These are phyloP conservation scores for Chloropsis hardwickii DNA, from an alignment of 2,113 vertebrate genomes.

Conservation along the genomic window DNA sequence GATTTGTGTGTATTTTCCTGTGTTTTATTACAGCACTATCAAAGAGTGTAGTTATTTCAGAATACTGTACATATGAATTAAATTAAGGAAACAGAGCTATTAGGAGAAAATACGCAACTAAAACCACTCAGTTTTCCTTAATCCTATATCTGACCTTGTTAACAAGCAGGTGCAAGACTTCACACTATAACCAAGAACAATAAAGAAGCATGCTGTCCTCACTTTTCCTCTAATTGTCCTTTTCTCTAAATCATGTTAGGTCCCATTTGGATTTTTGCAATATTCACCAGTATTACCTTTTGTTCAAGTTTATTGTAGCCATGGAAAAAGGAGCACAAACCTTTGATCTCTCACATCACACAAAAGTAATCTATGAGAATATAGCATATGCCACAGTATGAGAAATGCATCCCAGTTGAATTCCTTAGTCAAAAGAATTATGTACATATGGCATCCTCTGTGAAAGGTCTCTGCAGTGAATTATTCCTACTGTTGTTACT, in stretches of 20 bases:
- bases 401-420: constrained; percentile 36
- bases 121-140: constrained; percentile 20
- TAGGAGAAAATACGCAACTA: constrained; percentile 40
- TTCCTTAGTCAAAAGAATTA: constrained; percentile 28
- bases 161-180: constrained; percentile 60
- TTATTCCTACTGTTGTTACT: not conserved
- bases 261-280: not conserved
- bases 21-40: constrained; percentile 61
- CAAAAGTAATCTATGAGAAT: constrained; percentile 18
- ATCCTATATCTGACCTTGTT: constrained; percentile 32
- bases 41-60: constrained; percentile 50
- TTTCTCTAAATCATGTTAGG: not conserved
- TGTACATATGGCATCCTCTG: not conserved
- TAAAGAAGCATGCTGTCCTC: not conserved
- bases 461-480: not conserved
- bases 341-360: constrained; percentile 52
- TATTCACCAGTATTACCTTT: not conserved
- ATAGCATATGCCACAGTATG: not conserved
- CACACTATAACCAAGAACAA: constrained; percentile 22
- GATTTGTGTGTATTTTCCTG: constrained; percentile 44
- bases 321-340: not conserved
- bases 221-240: not conserved
- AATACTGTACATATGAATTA: constrained; percentile 61
- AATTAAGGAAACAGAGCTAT: constrained; percentile 60
- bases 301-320: constrained; percentile 2